phyloP scores from a whole-genome alignment of 2,113 vertebrate species.

The Hippocampus guttulatus region DNA sequence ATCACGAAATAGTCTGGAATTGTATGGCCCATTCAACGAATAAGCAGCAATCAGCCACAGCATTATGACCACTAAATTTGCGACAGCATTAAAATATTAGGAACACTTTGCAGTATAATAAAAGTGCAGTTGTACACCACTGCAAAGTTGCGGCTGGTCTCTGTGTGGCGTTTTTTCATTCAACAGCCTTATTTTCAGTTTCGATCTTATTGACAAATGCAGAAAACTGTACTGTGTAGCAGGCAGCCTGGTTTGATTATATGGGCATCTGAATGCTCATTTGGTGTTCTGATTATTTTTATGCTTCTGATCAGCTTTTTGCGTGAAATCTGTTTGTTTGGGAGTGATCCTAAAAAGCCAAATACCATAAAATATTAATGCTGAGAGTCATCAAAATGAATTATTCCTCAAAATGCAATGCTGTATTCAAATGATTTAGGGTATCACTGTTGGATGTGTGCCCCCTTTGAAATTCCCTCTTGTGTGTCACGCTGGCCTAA shows the following conservation, averaged over 20 bases:
- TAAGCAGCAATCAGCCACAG: not conserved
- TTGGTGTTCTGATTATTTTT: no score
- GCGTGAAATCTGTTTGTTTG: not conserved
- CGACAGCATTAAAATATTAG: not conserved
- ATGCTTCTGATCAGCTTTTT: no score
- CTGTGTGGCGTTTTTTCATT: no score
- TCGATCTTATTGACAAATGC: no score
- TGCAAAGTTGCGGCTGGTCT: no score
- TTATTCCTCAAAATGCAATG: slow-evolving; percentile 41
- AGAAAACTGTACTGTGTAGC: no score
- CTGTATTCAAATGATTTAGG: slow-evolving; percentile 35
- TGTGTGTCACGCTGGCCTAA: slow-evolving; percentile 44
- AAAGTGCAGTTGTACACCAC: no score
- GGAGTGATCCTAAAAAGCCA: not conserved
- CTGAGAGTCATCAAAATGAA: slow-evolving; percentile 14
- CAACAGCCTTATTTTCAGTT: no score
- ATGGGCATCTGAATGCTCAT: no score
- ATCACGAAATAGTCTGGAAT: not conserved
- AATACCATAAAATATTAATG: not conserved
- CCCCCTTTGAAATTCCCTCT: slow-evolving; percentile 51
- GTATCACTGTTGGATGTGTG: slow-evolving; percentile 42
- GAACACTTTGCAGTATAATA: not conserved
- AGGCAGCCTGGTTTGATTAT: no score
- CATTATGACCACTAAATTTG: not conserved
- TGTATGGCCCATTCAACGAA: not conserved